Evolutionary conservation across 2,888 invertebrate species (phyloP).

Genomic region (Coelopa pilipes): DNA sequence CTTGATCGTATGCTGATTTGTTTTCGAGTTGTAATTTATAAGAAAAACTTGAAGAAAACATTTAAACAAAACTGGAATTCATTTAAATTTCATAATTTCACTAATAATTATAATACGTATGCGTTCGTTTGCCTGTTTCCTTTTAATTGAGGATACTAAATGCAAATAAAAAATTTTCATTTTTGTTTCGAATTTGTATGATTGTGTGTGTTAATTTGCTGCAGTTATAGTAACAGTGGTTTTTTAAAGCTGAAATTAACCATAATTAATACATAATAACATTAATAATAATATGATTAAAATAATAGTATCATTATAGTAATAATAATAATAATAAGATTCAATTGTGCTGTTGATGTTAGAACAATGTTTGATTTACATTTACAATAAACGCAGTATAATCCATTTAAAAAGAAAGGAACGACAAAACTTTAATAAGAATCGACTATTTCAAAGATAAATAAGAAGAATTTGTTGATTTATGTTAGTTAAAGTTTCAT

Average conservation of each 20-base stretch:
- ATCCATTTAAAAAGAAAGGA: constrained; percentile 7
- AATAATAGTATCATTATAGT: constrained; percentile 9
- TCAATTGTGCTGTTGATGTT: constrained; percentile 12
- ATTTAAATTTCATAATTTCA: constrained; percentile 16
- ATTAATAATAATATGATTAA: constrained; percentile 17
- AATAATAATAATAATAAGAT: constrained; percentile 12
- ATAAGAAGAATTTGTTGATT: constrained; percentile 23
- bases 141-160: constrained; percentile 15
- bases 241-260: constrained; percentile 26
- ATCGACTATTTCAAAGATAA: background rate
- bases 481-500: constrained; percentile 22
- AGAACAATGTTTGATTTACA: constrained; percentile 15
- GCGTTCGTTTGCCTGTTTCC: background rate
- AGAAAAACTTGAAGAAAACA: constrained; percentile 1
- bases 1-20: background rate
- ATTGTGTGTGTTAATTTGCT: constrained; percentile 18
- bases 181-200: background rate
- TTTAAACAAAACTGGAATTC: constrained; percentile 10
- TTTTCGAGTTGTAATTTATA: constrained; percentile 33
- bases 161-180: constrained; percentile 26
- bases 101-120: constrained; percentile 26
- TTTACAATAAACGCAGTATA: background rate
- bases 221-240: constrained; percentile 16
- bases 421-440: constrained; percentile 1
- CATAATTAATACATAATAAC: constrained; percentile 27